Conservation (phyloP, 1,140 invertebrate species). For the Pinna nobilis region DNA sequence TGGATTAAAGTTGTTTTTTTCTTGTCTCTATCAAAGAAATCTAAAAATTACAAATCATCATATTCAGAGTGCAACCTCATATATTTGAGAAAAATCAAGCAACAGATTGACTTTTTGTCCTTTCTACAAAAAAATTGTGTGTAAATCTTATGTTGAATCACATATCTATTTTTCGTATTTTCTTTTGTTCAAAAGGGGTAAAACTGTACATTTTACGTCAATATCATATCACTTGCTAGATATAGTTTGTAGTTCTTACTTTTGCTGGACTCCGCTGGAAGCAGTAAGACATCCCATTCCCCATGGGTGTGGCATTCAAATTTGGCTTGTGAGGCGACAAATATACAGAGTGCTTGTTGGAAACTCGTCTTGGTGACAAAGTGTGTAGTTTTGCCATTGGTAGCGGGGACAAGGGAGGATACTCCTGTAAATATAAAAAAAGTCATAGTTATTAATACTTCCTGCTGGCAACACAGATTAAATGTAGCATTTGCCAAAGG, state of each 20-base stretch:
- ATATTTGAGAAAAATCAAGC: neutral
- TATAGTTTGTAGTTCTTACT: slow-evolving; percentile 76
- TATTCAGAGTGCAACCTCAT: neutral
- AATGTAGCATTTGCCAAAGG: too few relatives aligned
- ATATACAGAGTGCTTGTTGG: slow-evolving; percentile 81
- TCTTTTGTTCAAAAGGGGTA: too few relatives aligned
- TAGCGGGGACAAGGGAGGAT: slow-evolving; percentile 85
- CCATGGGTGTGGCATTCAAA: slow-evolving; percentile 70
- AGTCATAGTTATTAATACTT: neutral
- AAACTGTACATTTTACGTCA: neutral
- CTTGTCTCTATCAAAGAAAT: too few relatives aligned
- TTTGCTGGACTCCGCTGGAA: slow-evolving; percentile 93
- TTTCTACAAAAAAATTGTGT: neutral
- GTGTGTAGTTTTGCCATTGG: slow-evolving; percentile 81
- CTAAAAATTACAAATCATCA: too few relatives aligned
- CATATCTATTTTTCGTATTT: neutral
- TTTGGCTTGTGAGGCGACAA: slow-evolving; percentile 78
- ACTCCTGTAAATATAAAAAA: slow-evolving; percentile 64
- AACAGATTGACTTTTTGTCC: neutral
- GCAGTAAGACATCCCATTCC: slow-evolving; percentile 83
- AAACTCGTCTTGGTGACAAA: slow-evolving; percentile 83
- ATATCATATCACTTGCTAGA: neutral
- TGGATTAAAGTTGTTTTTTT: too few relatives aligned
- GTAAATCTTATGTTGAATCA: neutral
- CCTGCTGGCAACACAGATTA: neutral